Evolutionary conservation across 2,113 vertebrate species (phyloP).

Genomic region (Lampris incognitus): DNA sequence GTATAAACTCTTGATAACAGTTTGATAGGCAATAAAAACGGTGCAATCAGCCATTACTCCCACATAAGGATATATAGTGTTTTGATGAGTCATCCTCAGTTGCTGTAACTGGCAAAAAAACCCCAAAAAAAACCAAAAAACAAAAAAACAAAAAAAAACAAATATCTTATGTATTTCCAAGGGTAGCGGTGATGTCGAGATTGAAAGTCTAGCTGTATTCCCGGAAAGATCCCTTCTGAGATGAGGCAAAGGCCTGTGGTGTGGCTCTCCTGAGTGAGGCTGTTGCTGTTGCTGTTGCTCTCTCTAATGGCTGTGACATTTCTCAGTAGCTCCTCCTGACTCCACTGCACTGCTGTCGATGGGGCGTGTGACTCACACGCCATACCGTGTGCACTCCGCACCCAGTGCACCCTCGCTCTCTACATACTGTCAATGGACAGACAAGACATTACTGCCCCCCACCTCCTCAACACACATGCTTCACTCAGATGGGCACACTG

Average conservation of each 20-base stretch:
- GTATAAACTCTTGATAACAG: constrained; percentile 48
- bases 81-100: constrained; percentile 78
- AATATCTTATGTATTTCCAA: constrained; percentile 56
- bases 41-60: constrained; percentile 40
- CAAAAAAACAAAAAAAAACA: constrained; percentile 5
- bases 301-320: constrained; percentile 75
- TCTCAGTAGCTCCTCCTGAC: constrained; percentile 74
- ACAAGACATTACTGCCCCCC: constrained; percentile 35
- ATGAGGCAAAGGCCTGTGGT: constrained; percentile 39
- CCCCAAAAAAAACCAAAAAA: too few species aligned
- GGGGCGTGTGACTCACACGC: constrained; percentile 76
- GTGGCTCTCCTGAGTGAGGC: constrained; percentile 31
- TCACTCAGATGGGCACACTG: constrained; percentile 69
- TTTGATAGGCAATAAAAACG: constrained; percentile 38
- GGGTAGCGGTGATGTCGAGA: constrained; percentile 30
- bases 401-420: constrained; percentile 69
- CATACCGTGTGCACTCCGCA: constrained; percentile 66
- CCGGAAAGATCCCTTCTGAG: constrained; percentile 43
- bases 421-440: constrained; percentile 49
- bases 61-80: constrained; percentile 47
- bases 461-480: constrained; percentile 33
- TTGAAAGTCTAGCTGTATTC: constrained; percentile 52
- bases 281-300: constrained; percentile 17
- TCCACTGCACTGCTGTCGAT: constrained; percentile 74
- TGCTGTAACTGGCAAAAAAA: constrained; percentile 40